phyloP scores from a whole-genome alignment of 2,113 vertebrate genomes.

The Centropus bengalensis region DNA sequence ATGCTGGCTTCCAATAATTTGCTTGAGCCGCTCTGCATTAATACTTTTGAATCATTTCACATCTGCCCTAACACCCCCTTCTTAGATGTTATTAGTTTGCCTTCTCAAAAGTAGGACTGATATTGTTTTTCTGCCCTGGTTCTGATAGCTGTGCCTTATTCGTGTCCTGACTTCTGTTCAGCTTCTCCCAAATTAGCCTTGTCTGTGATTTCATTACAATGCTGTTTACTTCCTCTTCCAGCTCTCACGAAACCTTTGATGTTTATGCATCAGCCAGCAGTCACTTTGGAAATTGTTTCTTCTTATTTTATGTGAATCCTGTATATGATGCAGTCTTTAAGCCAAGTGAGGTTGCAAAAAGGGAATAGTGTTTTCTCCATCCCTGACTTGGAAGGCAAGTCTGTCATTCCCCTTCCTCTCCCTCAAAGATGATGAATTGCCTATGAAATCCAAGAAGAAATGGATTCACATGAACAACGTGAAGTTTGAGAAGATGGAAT shows the following conservation, averaged over 20 bases:
- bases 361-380: not conserved
- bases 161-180: conserved; percentile 19
- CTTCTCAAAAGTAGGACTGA: not conserved
- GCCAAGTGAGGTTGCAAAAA: not conserved
- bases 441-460: conserved; percentile 85
- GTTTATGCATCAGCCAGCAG: conserved; percentile 10
- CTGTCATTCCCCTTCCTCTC: not conserved
- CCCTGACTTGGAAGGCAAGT: not conserved
- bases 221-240: conserved; percentile 28
- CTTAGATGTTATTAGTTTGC: not conserved
- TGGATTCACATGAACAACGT: conserved; percentile 94
- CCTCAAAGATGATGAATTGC: conserved; percentile 72
- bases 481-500: conserved; percentile 93
- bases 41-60: not conserved
- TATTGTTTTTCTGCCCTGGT: not conserved
- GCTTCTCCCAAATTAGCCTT: conserved; percentile 37
- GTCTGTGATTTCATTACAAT: conserved; percentile 38
- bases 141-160: conserved; percentile 1
- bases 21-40: not conserved
- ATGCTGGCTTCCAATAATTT: not conserved
- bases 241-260: conserved; percentile 36
- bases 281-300: not conserved
- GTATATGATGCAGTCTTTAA: not conserved
- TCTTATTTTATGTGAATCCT: not conserved
- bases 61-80: not conserved